Evolutionary conservation across 2,113 vertebrate species (phyloP).

Genomic region (Anguilla japonica): DNA sequence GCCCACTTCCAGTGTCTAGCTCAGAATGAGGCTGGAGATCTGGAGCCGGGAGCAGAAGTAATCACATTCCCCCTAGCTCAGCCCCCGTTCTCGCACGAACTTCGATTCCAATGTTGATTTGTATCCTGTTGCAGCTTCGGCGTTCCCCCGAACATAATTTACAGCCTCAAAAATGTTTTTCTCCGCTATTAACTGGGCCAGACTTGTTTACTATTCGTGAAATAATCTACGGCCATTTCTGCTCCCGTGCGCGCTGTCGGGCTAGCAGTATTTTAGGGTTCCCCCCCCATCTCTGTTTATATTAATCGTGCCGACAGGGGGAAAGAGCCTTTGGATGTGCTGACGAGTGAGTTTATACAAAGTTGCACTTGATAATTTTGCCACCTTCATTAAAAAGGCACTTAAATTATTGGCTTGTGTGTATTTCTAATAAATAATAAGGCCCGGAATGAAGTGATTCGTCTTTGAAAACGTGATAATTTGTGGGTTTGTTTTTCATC

Average conservation of each 20-base stretch:
- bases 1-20: not conserved
- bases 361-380: not conserved
- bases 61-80: not conserved
- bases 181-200: not conserved
- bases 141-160: not conserved
- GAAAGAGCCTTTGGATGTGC: not conserved
- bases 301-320: not conserved
- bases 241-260: not conserved
- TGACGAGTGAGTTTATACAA: not conserved
- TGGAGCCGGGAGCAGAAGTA: not conserved
- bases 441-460: not conserved
- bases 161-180: not conserved
- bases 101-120: not conserved
- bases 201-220: not conserved
- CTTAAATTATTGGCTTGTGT: slow-evolving; percentile 8
- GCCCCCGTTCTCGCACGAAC: not conserved
- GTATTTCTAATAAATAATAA: not conserved
- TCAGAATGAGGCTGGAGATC: not conserved
- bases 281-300: not conserved
- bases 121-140: not conserved
- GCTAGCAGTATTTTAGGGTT: not conserved
- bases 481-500: not conserved
- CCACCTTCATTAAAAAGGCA: not conserved
- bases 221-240: not conserved
- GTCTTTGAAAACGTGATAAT: not conserved